These are phyloP conservation scores for Tuta absoluta DNA, from an alignment of 2,888 invertebrate genomes.

Conservation along the genomic window DNA sequence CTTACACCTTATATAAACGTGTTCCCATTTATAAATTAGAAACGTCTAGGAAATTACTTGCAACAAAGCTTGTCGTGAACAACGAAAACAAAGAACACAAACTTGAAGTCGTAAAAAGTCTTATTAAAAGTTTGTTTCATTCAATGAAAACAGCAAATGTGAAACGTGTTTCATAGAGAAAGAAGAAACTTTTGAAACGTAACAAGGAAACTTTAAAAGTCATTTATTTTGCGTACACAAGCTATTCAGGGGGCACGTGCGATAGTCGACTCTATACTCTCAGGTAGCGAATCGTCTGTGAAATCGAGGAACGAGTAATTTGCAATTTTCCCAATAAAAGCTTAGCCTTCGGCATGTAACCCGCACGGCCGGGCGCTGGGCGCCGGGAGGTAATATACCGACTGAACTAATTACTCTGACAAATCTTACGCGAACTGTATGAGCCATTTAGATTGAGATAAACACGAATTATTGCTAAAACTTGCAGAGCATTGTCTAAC, in stretches of 20 bases:
- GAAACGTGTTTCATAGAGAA: conserved; percentile 53
- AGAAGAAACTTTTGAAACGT: conserved; percentile 49
- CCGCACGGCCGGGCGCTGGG: conserved; percentile 34
- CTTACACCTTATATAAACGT: too few species aligned
- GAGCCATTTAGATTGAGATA: conserved; percentile 74
- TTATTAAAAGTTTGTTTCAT: conserved; percentile 54
- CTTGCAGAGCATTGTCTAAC: conserved; percentile 40
- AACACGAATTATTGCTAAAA: conserved; percentile 54
- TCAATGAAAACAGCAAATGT: conserved; percentile 46
- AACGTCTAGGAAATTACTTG: neutral
- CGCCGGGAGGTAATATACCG: conserved; percentile 55
- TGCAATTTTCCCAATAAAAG: conserved; percentile 71
- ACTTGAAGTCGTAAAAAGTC: conserved; percentile 46
- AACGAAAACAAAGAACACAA: conserved; percentile 29
- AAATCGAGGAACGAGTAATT: conserved; percentile 64
- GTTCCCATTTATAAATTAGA: neutral
- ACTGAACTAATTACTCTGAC: conserved; percentile 65
- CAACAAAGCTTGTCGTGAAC: neutral
- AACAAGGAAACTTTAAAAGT: conserved; percentile 50
- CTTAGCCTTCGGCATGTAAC: conserved; percentile 60
- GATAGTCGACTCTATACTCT: conserved; percentile 48
- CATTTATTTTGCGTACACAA: conserved; percentile 47
- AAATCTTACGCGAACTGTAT: conserved; percentile 57
- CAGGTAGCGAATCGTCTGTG: conserved; percentile 56
- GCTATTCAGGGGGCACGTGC: conserved; percentile 54